phyloP scores from a whole-genome alignment of 2,888 invertebrate genomes.

The Drosophila limbata region DNA sequence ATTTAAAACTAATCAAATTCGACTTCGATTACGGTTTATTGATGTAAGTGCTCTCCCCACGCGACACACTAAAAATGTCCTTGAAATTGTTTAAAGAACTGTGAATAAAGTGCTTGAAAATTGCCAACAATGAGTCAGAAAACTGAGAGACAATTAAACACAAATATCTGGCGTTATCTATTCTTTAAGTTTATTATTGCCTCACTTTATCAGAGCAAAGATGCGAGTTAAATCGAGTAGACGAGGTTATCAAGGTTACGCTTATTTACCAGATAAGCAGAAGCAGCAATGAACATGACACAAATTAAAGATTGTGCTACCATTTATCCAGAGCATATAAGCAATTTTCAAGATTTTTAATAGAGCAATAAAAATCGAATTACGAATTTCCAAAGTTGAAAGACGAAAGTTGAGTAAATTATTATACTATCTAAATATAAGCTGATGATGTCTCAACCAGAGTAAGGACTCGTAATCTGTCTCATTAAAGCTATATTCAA shows the following conservation, averaged over 20 bases:
- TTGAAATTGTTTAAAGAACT: conserved; percentile 7
- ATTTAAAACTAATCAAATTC: background rate
- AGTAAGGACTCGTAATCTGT: conserved; percentile 6
- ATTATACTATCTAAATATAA: no score
- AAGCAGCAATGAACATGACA: conserved; percentile 28
- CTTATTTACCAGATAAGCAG: conserved; percentile 48
- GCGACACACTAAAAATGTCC: conserved; percentile 6
- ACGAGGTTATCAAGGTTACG: conserved; percentile 58
- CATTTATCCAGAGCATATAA: conserved; percentile 19
- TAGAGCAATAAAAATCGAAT: background rate
- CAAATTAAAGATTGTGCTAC: conserved; percentile 45
- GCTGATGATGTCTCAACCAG: background rate
- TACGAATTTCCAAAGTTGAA: background rate
- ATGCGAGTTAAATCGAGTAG: conserved; percentile 19
- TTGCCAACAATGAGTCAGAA: conserved; percentile 7
- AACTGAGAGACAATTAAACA: conserved; percentile 1
- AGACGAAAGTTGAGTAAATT: conserved; percentile 1
- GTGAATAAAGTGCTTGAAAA: conserved; percentile 11
- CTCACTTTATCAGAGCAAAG: conserved; percentile 16
- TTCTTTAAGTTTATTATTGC: background rate
- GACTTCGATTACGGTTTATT: conserved; percentile 1
- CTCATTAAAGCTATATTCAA: conserved; percentile 45
- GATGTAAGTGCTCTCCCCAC: conserved; percentile 35
- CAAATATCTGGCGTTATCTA: conserved; percentile 6
- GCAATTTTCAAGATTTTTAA: background rate